Percentiles rank a stretch among this genome's conserved stretches.
Evolutionary conservation across 2,113 vertebrate species (phyloP).

Genomic region (Fulica atra): DNA sequence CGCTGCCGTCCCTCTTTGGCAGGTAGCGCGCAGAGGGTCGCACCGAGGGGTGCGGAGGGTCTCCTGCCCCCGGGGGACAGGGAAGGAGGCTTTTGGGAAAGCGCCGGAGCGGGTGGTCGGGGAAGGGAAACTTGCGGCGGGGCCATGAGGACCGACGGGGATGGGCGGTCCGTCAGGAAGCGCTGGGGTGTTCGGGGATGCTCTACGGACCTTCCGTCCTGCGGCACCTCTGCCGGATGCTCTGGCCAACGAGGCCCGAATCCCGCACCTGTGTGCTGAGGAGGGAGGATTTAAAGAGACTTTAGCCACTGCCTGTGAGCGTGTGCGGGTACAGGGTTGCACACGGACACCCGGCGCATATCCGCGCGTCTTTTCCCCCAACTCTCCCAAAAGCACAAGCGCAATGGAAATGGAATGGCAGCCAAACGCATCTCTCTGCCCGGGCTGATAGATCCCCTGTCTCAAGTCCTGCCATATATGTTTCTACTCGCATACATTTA

Average conservation of each 20-base stretch:
- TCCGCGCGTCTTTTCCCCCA: background rate
- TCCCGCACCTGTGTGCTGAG: background rate
- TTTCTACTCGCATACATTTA: background rate
- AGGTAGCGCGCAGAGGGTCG: background rate
- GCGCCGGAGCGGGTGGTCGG: background rate
- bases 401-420: background rate
- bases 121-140: background rate
- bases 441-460: background rate
- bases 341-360: too few relatives aligned
- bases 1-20: background rate
- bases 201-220: background rate
- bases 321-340: background rate
- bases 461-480: background rate
- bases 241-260: background rate
- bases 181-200: background rate
- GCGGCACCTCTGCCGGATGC: background rate
- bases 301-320: background rate
- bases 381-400: background rate
- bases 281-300: background rate
- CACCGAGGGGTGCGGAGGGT: fast-evolving
- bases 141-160: background rate
- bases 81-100: background rate
- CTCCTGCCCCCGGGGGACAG: background rate
- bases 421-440: background rate
- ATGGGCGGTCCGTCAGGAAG: background rate